Base-by-base conservation (phyloP, 2,888 invertebrate species). In the Orchesella flavescens region DNA sequence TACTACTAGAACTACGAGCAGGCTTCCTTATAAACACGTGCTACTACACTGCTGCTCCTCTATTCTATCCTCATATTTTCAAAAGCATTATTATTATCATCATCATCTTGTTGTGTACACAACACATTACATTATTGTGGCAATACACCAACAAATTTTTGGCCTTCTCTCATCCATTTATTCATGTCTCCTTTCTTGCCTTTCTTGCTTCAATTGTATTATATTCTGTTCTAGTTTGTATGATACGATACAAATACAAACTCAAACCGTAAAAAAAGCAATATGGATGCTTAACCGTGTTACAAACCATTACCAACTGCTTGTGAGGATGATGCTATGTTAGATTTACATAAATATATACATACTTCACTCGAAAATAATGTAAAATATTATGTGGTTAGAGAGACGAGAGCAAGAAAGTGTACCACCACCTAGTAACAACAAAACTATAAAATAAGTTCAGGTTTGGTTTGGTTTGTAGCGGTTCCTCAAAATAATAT, bases 1-100 rank as follows among this genome's bases (percentile, higher is more conserved):
- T 72, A 49, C n/a, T n/a, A n/a, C n/a, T 9, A 12, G 65, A 17
- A 17, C 23, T 23, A n/a, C 59, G 77, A 77, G 69, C 53, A 49
- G 17, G 12, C 72, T 79, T 69, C 53, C 71, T 79, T 79, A 66
- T 55, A 72, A 79, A 80, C 72, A 80, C 80, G 80, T 80, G 80
- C 66, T 65, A 46, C 55, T 23, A 17, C 53, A 15, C 9, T 12
- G 23, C 65, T 65, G 76, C n/a, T n/a, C n/a, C n/a, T n/a, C n/a
- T n/a, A n/a, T n/a, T n/a, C n/a, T n/a, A n/a, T n/a, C n/a, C n/a
- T n/a, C n/a, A 66, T 57, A 57, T 61, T 69, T 66, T 65, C 34
- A 34, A 75, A 65, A 75, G 76, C 55, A 34, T 59, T 57, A 61
- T 24, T 74, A 23, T 74, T 59, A 12, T 68, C 44, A 72, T 24